phyloP scores from a whole-genome alignment of 2,113 vertebrate species.

The Chroicocephalus ridibundus region DNA sequence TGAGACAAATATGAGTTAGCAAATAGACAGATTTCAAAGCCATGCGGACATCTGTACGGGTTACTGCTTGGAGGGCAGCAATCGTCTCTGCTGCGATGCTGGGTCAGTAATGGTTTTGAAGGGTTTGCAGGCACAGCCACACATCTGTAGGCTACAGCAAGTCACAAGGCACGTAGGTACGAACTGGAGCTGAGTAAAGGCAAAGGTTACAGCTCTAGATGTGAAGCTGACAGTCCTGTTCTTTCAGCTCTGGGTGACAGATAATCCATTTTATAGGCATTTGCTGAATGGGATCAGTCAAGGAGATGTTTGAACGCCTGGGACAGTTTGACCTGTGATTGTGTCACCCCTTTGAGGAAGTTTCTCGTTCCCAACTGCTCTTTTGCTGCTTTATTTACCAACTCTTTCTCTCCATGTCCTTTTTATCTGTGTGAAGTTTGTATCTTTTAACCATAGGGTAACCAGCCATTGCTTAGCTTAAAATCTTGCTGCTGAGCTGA shows the following conservation, averaged over 20 bases:
- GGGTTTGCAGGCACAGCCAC: neutral
- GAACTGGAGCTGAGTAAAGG: neutral
- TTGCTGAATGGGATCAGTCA: neutral
- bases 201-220: neutral
- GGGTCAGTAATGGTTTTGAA: neutral
- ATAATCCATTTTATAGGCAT: neutral
- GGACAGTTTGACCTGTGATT: neutral
- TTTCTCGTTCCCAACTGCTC: neutral
- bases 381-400: neutral
- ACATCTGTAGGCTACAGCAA: neutral
- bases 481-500: neutral
- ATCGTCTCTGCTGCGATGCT: fast-evolving
- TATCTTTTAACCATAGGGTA: neutral
- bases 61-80: neutral
- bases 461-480: neutral
- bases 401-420: neutral
- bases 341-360: neutral
- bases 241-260: neutral
- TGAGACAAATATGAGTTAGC: neutral
- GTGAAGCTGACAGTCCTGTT: neutral
- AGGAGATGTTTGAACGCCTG: neutral
- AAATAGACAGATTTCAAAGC: neutral
- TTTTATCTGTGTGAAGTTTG: neutral
- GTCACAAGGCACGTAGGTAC: neutral
- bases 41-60: neutral